These are phyloP conservation scores for Andricus grossulariae DNA, from an alignment of 1,140 invertebrate species.

Conservation along the genomic window DNA sequence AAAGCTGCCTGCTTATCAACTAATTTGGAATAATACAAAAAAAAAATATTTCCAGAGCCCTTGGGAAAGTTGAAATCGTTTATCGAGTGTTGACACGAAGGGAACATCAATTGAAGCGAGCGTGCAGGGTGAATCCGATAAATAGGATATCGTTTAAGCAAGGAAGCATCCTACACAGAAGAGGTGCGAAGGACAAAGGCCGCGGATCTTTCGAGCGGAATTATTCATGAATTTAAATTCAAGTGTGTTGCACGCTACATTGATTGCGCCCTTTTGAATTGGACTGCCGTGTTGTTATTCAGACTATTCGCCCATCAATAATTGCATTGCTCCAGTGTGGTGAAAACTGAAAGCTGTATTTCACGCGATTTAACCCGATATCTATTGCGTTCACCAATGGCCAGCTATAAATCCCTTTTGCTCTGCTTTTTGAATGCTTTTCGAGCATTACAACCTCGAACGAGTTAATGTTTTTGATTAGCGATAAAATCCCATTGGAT, in stretches of 20 bases:
- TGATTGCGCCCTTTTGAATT: slow-evolving; percentile 60
- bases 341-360: slow-evolving; percentile 61
- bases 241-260: slow-evolving; percentile 63
- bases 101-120: neutral
- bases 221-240: slow-evolving; percentile 71
- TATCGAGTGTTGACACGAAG: neutral
- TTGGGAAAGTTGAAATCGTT: neutral
- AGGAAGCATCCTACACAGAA: neutral
- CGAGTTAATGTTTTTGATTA: slow-evolving; percentile 26
- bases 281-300: neutral
- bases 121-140: neutral
- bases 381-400: slow-evolving; percentile 40
- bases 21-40: too few relatives aligned
- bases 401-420: slow-evolving; percentile 45
- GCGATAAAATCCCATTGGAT: neutral
- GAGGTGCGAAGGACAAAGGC: neutral
- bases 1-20: too few relatives aligned
- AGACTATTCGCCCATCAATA: slow-evolving; percentile 51
- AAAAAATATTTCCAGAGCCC: too few relatives aligned
- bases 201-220: slow-evolving; percentile 46
- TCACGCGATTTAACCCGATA: slow-evolving; percentile 61
- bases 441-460: neutral
- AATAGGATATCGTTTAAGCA: neutral
- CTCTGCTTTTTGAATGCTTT: neutral
- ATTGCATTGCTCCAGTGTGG: slow-evolving; percentile 57